Evolutionary conservation across 2,797 vertebrate species (phyloP).

Genomic region (Myotis pilosus): DNA sequence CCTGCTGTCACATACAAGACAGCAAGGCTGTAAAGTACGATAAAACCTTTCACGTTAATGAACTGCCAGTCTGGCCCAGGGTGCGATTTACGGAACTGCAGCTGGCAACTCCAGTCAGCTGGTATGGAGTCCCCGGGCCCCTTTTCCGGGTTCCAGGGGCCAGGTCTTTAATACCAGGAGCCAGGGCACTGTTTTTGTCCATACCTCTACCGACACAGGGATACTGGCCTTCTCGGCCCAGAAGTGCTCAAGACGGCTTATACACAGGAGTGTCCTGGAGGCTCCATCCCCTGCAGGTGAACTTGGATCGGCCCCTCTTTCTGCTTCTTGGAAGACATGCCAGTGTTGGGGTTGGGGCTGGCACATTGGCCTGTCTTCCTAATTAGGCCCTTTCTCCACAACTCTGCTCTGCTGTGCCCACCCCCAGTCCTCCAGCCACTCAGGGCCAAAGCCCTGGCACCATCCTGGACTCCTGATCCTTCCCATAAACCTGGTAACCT

Average conservation of each 20-base stretch:
- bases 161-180: not conserved
- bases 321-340: not conserved
- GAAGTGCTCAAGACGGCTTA: not conserved
- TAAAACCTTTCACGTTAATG: constrained; percentile 86
- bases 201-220: not conserved
- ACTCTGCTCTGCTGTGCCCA: too few species aligned
- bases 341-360: not conserved
- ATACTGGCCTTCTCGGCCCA: not conserved
- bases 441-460: not conserved
- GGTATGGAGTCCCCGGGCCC: constrained; percentile 1
- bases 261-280: not conserved
- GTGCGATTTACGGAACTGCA: constrained; percentile 81
- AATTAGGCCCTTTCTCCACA: not conserved
- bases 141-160: not conserved
- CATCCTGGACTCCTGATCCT: not conserved
- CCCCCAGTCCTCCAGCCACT: not conserved
- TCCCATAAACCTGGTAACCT: not conserved
- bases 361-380: not conserved
- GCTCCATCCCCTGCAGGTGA: not conserved
- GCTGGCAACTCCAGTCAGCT: constrained; percentile 77
- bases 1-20: constrained; percentile 83
- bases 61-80: constrained; percentile 81
- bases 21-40: constrained; percentile 79
- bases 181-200: not conserved
- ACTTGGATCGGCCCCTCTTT: not conserved